These are phyloP conservation scores for Cichladusa arquata DNA, from an alignment of 2,113 vertebrate species.

Conservation along the genomic window DNA sequence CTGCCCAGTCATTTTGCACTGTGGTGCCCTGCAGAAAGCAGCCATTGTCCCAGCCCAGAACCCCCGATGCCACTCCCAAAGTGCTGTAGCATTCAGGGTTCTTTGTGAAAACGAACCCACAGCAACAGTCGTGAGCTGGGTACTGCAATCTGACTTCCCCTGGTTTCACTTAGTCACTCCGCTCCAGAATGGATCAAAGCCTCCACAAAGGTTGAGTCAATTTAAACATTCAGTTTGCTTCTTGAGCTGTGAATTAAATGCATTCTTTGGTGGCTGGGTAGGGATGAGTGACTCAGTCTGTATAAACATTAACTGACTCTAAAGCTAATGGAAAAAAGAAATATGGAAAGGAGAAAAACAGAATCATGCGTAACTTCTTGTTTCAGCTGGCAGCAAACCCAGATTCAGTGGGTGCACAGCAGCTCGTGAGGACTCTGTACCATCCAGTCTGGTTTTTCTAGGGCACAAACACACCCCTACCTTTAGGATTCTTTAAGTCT, in stretches of 20 bases:
- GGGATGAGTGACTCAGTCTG: conserved; percentile 65
- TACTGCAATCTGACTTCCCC: conserved; percentile 9
- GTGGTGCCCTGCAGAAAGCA: background rate
- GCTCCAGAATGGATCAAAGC: conserved; percentile 60
- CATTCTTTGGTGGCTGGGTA: conserved; percentile 64
- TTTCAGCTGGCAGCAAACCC: conserved; percentile 32
- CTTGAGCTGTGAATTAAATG: conserved; percentile 67
- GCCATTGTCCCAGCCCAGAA: conserved; percentile 9
- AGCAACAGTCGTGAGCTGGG: background rate
- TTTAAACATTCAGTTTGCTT: conserved; percentile 60
- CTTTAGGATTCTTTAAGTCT: background rate
- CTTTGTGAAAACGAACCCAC: background rate
- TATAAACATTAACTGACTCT: conserved; percentile 65
- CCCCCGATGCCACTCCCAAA: conserved; percentile 5
- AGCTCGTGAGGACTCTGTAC: background rate
- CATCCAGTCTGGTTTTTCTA: background rate
- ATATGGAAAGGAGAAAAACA: conserved; percentile 40
- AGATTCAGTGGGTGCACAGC: background rate
- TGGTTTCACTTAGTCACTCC: conserved; percentile 52
- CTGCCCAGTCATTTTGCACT: background rate
- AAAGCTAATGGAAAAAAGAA: conserved; percentile 60
- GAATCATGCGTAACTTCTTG: conserved; percentile 1
- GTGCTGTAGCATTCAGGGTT: background rate
- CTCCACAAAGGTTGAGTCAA: conserved; percentile 66
- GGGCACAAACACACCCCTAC: background rate